Percentiles rank a stretch among this genome's conserved stretches.
phyloP scores from a whole-genome alignment of 2,797 vertebrate species.

The Esox lucius region DNA sequence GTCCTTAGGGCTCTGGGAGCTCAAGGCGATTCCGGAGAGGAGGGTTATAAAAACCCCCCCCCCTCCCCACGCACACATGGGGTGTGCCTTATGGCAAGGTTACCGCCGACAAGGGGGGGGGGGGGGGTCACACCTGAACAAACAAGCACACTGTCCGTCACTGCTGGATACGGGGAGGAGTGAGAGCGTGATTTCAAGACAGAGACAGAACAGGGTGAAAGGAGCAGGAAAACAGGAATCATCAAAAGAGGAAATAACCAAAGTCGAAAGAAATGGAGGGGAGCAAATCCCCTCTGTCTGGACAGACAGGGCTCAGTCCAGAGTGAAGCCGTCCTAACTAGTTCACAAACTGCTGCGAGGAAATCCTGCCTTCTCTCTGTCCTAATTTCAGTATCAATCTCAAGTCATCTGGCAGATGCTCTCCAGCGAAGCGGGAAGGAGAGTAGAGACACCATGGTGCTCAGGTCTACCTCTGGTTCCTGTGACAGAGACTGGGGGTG shows the following conservation, averaged over 20 bases:
- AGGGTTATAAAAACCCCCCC: constrained; percentile 36
- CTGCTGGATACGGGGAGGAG: background rate
- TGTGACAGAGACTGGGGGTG: constrained; percentile 81
- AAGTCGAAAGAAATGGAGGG: background rate
- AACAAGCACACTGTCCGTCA: constrained; percentile 30
- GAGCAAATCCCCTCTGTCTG: background rate
- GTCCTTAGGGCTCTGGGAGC: constrained; percentile 10
- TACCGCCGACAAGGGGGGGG: constrained; percentile 8
- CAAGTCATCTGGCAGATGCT: too few species aligned
- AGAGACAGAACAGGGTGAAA: background rate
- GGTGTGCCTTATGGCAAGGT: constrained; percentile 25
- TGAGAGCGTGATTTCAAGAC: background rate
- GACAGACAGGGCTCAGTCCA: background rate
- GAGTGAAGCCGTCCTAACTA: background rate
- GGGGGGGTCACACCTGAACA: constrained; percentile 45
- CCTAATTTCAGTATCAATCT: too few species aligned
- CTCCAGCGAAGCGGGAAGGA: too few species aligned
- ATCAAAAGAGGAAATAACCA: background rate
- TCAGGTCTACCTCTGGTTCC: constrained; percentile 84
- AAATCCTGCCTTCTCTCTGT: background rate
- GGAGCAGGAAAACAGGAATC: constrained; percentile 2
- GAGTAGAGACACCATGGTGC: too few species aligned
- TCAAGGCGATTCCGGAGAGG: background rate
- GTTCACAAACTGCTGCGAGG: background rate
- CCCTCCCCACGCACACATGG: background rate